Conservation (phyloP, 2,797 vertebrate genomes). For the Paedocypris micromegethes region DNA sequence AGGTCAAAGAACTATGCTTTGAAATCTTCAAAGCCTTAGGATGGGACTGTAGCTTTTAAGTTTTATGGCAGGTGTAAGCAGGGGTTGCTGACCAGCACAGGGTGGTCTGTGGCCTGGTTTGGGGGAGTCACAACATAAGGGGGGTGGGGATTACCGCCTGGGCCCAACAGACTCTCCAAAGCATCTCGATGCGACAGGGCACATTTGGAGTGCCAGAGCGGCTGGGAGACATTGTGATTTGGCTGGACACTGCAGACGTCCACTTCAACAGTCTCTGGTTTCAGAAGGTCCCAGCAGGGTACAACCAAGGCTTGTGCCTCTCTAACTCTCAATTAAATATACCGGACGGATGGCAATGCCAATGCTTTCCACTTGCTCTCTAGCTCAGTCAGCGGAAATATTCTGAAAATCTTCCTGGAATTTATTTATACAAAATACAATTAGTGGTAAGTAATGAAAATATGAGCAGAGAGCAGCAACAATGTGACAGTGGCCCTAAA, state of each 20-base stretch:
- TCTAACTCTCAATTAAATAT: slow-evolving; percentile 73
- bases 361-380: slow-evolving; percentile 61
- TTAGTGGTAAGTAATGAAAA: too few relatives aligned
- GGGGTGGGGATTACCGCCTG: slow-evolving; percentile 46
- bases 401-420: too few relatives aligned
- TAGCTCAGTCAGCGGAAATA: slow-evolving; percentile 59
- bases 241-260: slow-evolving; percentile 83
- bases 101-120: slow-evolving; percentile 78
- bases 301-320: slow-evolving; percentile 69
- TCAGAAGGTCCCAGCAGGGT: slow-evolving; percentile 95
- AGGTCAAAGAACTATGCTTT: slow-evolving; percentile 86
- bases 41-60: slow-evolving; percentile 85
- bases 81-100: slow-evolving; percentile 86
- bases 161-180: slow-evolving; percentile 67
- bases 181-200: slow-evolving; percentile 73
- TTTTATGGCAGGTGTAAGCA: slow-evolving; percentile 96
- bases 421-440: too few relatives aligned
- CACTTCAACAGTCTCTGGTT: slow-evolving; percentile 99
- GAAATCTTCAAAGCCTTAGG: slow-evolving; percentile 89
- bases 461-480: too few relatives aligned
- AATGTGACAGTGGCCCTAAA: too few relatives aligned
- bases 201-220: slow-evolving; percentile 66
- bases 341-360: slow-evolving; percentile 77
- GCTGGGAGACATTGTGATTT: slow-evolving; percentile 69
- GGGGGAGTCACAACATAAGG: slow-evolving; percentile 52